Base-by-base conservation (phyloP, 2,113 vertebrate genomes). In the Corydoras maculifer region DNA sequence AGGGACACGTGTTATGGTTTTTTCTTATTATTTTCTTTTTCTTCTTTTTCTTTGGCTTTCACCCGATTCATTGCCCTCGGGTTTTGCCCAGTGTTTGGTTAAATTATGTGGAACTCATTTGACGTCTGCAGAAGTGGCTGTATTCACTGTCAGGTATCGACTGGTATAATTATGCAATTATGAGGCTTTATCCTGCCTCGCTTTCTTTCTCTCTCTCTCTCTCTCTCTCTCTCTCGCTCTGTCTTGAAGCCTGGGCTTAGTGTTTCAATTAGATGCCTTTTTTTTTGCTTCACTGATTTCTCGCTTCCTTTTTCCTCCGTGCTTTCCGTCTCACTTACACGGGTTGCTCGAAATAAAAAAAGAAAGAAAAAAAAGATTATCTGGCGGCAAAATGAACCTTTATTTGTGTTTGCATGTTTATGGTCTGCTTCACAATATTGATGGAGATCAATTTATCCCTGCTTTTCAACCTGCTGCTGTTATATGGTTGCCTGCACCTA, bases 101-200 rank as follows among this genome's bases (percentile, higher is more conserved):
- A 89, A 89, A 90, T 89, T 83, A 88, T 81, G 86, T 89, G 83
- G 87, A 88, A 88, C 81, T 88, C 87, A 85, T 88, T 87, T 89
- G 87, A 87, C 81, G 81, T 83, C 85, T 86, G 83, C 85, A 78
- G 80, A 75, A 76, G 78, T 78, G 80, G 73, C 76, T 72, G 75
- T 74, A 86, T 88, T 88, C 84, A 86, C 82, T 81, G 87, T 87
- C 87, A 84, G 84, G 85, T 88, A 91, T 88, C 84, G 85, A 80
- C 86, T 88, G 86, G 80, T 87, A 77, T 88, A 89, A 90, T 88
- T 89, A 88, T 86, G 87, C 85, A 87, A 90, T 89, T 90, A 88
- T 86, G 82, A 84, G 80, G 77, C 86, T 90, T 90, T 90, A 88
- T 89, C 65, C 75, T 80, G 72, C 65, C 73, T 69, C 75, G 69